Percentiles rank a stretch among this genome's conserved stretches.
Evolutionary conservation across 2,797 vertebrate species (phyloP).

Genomic region (Semotilus atromaculatus): DNA sequence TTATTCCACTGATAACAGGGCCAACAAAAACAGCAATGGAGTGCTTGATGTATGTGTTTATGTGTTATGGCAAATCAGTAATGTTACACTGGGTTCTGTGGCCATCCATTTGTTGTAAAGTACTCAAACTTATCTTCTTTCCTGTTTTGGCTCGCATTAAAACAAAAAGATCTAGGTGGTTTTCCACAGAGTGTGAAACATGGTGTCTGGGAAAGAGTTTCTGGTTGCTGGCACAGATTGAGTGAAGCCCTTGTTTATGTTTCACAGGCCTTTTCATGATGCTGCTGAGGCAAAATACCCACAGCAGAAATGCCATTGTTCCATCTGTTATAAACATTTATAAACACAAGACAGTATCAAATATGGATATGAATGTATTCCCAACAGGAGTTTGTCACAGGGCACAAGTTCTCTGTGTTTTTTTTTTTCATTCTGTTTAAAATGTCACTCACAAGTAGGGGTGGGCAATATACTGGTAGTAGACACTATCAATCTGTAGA

Average conservation of each 20-base stretch:
- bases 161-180: constrained; percentile 66
- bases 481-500: background rate
- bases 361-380: constrained; percentile 36
- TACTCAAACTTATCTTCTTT: constrained; percentile 55
- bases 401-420: background rate
- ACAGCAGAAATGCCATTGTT: constrained; percentile 44
- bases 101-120: constrained; percentile 67
- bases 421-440: constrained; percentile 17
- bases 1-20: constrained; percentile 14
- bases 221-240: constrained; percentile 62
- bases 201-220: constrained; percentile 77
- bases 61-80: constrained; percentile 63
- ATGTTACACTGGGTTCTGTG: constrained; percentile 63
- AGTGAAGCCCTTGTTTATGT: constrained; percentile 66
- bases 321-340: constrained; percentile 50
- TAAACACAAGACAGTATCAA: constrained; percentile 51
- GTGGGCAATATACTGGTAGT: background rate
- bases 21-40: constrained; percentile 68
- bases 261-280: constrained; percentile 56
- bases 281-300: constrained; percentile 50
- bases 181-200: constrained; percentile 73
- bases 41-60: constrained; percentile 52
- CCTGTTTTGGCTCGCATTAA: constrained; percentile 67
- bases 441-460: constrained; percentile 12
- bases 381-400: background rate